Evolutionary conservation across 2,888 invertebrate genomes (phyloP).

Genomic region (Congeria kusceri): DNA sequence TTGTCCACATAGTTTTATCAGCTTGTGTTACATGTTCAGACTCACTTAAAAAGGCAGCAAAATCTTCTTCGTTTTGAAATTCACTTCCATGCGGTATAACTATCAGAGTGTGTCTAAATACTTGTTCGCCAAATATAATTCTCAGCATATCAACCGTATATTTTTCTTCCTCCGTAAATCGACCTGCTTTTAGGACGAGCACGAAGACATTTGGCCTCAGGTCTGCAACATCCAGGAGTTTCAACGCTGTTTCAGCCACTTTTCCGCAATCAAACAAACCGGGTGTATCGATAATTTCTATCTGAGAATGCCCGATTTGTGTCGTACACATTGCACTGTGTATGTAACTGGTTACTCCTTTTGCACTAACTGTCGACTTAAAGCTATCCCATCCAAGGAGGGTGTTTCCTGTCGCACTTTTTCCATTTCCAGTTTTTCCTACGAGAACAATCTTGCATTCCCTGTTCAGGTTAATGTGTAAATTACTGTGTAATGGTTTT

Average conservation of each 20-base stretch:
- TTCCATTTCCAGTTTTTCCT: too few species aligned
- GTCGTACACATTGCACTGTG: too few species aligned
- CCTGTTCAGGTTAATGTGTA: too few species aligned
- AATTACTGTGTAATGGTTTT: too few species aligned
- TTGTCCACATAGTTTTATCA: too few species aligned
- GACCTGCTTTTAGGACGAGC: conserved; percentile 3
- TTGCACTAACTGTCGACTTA: too few species aligned
- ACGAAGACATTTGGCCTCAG: conserved; percentile 11
- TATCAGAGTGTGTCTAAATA: conserved; percentile 16
- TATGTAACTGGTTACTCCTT: too few species aligned
- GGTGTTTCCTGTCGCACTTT: too few species aligned
- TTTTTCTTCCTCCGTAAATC: conserved; percentile 19
- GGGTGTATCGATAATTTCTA: conserved; percentile 12
- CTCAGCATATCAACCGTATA: conserved; percentile 21
- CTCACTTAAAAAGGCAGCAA: background rate
- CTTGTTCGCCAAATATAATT: conserved; percentile 12
- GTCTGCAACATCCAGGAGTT: conserved; percentile 7
- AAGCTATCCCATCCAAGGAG: too few species aligned
- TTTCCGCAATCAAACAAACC: conserved; percentile 4
- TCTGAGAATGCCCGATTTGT: too few species aligned
- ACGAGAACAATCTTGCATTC: too few species aligned
- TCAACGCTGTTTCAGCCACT: background rate
- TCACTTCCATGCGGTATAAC: conserved; percentile 9
- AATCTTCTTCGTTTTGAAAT: conserved; percentile 2
- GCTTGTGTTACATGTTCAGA: too few species aligned